Evolutionary conservation across 2,888 invertebrate genomes (phyloP), one percentile per base, ranked within the genome.

Genomic region (Pristionchus fissidentatus): DNA sequence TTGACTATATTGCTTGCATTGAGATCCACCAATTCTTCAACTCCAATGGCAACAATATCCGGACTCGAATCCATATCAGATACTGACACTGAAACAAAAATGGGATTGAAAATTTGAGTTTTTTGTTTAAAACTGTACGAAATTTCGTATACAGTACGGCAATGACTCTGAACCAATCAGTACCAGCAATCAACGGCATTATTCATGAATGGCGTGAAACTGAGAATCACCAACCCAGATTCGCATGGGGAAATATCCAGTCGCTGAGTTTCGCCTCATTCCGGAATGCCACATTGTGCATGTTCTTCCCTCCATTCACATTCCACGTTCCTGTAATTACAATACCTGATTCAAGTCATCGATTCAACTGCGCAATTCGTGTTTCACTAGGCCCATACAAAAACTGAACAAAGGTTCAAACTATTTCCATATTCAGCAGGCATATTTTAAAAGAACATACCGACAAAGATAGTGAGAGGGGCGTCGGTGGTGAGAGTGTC

Each of bases 251-350:
- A 84, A 92, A 90, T 26, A 92, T 88, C 94, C 94, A 94, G 85
- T 94, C 93, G 57, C 92, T 91, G 83, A 94, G 90, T 15, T 92
- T 93, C 84, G 93, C 92, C 85, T 94, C 93, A 85, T 89, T 87
- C 46, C 90, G 88, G 84, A 92, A 92, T 4, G 96, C 98, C 83
- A 99, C 95, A 93, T 97, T 97, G 88, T 97, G 95, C 92, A 99
- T 98, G 93, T 98, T 97, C 93, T 97, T 98, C 3, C 99, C 99
- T 60, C 99, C 99, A 93, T 99, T 99, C 0, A 99, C 98, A 93
- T 99, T 99, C 94, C 98, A 99, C 0, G 99, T 99, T 26, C 97
- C 98, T 83, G 22, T 0, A 55, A 32, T 32, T 13, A n/a, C 35
- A 55, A 22, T 2, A 29, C 10, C 8, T 55, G 7, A 49, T 46